phyloP scores from a whole-genome alignment of 2,113 vertebrate genomes.

The Bos javanicus region DNA sequence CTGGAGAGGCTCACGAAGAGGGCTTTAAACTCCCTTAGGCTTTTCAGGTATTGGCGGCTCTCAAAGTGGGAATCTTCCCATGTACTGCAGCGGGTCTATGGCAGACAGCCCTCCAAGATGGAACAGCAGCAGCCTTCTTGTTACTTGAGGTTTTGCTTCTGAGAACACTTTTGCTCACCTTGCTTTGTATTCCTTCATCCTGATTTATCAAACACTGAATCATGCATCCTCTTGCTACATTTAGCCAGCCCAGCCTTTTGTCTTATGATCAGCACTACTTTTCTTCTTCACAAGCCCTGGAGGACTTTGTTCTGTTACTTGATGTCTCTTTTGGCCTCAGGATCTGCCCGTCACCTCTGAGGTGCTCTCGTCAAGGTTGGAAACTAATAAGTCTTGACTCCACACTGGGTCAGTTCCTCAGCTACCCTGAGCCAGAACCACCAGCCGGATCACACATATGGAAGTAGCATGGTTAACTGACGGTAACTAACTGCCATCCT shows the following conservation, averaged over 20 bases:
- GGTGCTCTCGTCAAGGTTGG: neutral
- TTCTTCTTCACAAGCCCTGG: neutral
- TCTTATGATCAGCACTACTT: neutral
- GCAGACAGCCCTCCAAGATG: neutral
- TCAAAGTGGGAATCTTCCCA: neutral
- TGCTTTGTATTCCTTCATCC: neutral
- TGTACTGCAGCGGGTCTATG: fast-evolving
- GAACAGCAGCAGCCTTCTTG: neutral
- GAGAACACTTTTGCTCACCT: neutral
- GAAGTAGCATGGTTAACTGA: neutral
- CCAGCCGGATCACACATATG: fast-evolving
- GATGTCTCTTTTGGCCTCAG: neutral
- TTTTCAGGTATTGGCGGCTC: neutral
- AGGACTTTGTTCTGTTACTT: neutral
- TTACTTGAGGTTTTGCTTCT: neutral
- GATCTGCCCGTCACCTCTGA: neutral
- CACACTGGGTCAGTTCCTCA: neutral
- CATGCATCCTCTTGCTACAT: neutral
- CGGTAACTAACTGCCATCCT: neutral
- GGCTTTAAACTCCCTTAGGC: neutral
- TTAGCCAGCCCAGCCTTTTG: neutral
- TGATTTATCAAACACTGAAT: neutral
- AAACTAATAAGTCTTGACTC: neutral
- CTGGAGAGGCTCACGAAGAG: neutral
- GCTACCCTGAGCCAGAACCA: neutral